Conservation (phyloP, 2,113 vertebrate genomes). For the Anthoscopus minutus region DNA sequence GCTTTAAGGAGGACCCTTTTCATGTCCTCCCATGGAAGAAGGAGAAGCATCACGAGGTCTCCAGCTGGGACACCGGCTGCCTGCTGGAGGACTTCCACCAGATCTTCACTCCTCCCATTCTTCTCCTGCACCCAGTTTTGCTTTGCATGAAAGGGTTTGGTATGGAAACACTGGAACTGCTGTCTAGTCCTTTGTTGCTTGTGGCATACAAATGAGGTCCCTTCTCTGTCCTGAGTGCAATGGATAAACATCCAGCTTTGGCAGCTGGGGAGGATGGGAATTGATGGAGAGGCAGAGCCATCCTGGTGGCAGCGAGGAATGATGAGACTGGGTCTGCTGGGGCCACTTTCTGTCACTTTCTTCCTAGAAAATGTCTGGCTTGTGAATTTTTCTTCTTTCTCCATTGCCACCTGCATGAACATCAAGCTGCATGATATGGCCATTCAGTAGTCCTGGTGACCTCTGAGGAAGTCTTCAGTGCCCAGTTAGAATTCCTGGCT, state of each 20-base stretch:
- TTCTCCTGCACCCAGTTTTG: neutral
- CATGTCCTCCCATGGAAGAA: neutral
- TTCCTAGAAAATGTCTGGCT: neutral
- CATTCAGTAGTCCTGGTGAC: neutral
- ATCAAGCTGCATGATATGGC: fast-evolving
- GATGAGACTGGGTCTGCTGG: neutral
- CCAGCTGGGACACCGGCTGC: neutral
- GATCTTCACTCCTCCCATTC: neutral
- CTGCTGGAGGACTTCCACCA: neutral
- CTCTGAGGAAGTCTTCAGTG: neutral
- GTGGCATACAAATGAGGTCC: neutral
- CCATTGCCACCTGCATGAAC: neutral
- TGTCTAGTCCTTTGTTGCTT: neutral
- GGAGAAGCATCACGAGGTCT: neutral
- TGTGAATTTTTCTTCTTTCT: neutral
- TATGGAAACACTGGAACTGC: neutral
- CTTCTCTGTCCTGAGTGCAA: neutral
- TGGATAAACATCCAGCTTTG: neutral
- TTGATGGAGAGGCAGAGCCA: fast-evolving
- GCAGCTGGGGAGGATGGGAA: neutral
- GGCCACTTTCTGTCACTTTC: neutral
- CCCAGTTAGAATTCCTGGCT: neutral
- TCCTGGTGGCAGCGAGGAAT: neutral
- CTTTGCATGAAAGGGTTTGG: neutral
- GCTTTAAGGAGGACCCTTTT: neutral